Conservation (phyloP, 2,888 invertebrate genomes). For the Lacanobia oleracea region DNA sequence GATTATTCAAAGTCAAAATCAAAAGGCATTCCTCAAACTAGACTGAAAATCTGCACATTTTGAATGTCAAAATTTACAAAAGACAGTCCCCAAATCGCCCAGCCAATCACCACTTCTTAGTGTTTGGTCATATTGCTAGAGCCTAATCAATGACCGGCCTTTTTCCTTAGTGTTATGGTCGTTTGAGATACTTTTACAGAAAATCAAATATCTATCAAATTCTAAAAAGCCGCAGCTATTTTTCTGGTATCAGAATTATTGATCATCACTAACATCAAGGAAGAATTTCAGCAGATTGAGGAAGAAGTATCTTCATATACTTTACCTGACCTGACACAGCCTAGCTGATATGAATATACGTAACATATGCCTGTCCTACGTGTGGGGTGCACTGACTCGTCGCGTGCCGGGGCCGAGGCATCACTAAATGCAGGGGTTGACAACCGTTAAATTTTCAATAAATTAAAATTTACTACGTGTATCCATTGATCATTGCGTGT, state of each 20-base stretch:
- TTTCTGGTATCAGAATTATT: not conserved
- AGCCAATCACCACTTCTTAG: too few relatives aligned
- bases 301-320: not conserved
- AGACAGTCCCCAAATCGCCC: too few relatives aligned
- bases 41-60: too few relatives aligned
- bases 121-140: too few relatives aligned
- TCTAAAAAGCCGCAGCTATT: not conserved
- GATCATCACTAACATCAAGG: not conserved
- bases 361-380: slow-evolving; percentile 35
- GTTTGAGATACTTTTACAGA: not conserved
- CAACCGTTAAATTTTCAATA: slow-evolving; percentile 41
- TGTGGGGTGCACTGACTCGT: slow-evolving; percentile 61
- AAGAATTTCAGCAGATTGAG: not conserved
- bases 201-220: not conserved
- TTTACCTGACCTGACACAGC: slow-evolving; percentile 15
- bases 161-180: not conserved
- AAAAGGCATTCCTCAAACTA: too few relatives aligned
- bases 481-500: too few relatives aligned
- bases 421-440: slow-evolving; percentile 58
- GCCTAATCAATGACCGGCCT: too few relatives aligned
- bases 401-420: slow-evolving; percentile 59
- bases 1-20: too few relatives aligned
- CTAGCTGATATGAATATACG: slow-evolving; percentile 7
- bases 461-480: not conserved
- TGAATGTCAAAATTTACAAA: too few relatives aligned